These are phyloP conservation scores for Amphilophus citrinellus DNA, from an alignment of 2,113 vertebrate genomes.

Conservation along the genomic window DNA sequence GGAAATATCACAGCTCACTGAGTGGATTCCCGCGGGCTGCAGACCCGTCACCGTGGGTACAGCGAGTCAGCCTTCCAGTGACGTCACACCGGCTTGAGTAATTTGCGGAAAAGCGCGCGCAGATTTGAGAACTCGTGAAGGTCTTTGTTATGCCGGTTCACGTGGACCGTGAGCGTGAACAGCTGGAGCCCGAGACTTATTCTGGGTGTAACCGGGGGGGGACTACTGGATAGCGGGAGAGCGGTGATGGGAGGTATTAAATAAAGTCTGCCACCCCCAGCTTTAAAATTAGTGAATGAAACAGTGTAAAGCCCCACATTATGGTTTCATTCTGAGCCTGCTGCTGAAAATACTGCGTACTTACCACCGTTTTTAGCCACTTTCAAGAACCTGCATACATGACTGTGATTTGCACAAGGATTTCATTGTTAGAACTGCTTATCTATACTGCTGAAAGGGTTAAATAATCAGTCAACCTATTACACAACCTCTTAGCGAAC, in stretches of 20 bases:
- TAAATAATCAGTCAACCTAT: slow-evolving; percentile 1
- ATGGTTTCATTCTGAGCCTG: neutral
- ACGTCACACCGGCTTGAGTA: slow-evolving; percentile 7
- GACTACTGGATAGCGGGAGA: slow-evolving; percentile 6
- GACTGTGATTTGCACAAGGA: slow-evolving; percentile 11
- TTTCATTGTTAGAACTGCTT: slow-evolving; percentile 11
- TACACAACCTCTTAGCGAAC: neutral
- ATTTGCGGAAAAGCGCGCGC: slow-evolving; percentile 63
- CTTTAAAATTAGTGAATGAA: neutral
- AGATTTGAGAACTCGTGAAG: slow-evolving; percentile 41
- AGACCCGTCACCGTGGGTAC: slow-evolving; percentile 34
- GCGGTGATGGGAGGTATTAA: neutral
- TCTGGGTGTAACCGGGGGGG: slow-evolving; percentile 19
- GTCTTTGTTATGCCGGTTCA: slow-evolving; percentile 34
- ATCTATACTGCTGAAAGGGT: slow-evolving; percentile 4
- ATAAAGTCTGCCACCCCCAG: neutral
- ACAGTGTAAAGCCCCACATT: neutral
- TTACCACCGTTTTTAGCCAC: neutral
- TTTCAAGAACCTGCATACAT: neutral
- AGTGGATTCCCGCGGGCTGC: slow-evolving; percentile 48
- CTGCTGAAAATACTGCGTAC: too few relatives aligned
- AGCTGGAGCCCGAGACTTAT: slow-evolving; percentile 1
- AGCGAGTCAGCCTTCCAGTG: slow-evolving; percentile 34
- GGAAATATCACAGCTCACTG: slow-evolving; percentile 11
- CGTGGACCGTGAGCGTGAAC: slow-evolving; percentile 58